phyloP scores from a whole-genome alignment of 1,140 invertebrate species.

The Campoletis sonorensis region DNA sequence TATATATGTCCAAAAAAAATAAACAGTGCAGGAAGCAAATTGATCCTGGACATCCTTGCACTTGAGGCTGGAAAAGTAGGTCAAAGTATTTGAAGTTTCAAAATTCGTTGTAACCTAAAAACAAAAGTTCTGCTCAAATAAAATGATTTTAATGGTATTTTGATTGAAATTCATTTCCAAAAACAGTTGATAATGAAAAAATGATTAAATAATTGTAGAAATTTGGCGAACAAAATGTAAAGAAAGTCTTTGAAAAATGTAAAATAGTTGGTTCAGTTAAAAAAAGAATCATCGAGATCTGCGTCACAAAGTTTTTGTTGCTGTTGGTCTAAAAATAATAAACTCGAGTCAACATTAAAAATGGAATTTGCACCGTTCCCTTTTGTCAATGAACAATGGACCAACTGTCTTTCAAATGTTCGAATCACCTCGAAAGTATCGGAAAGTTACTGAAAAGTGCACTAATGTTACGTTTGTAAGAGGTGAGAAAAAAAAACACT shows the following conservation, averaged over 20 bases:
- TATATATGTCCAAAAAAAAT: background rate
- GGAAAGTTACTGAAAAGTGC: background rate
- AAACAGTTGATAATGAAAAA: no score
- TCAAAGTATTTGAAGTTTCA: background rate
- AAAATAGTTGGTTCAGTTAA: background rate
- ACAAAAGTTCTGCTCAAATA: no score
- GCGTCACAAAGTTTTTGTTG: slow-evolving; percentile 14
- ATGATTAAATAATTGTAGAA: background rate
- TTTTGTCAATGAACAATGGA: slow-evolving; percentile 24
- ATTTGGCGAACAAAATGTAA: no score
- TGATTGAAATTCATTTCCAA: no score
- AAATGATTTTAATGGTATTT: no score
- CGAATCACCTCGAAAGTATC: background rate
- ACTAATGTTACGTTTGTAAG: slow-evolving; percentile 22
- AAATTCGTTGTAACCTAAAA: no score
- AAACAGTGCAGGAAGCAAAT: background rate
- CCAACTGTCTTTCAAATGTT: background rate
- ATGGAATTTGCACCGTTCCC: background rate
- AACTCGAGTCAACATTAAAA: background rate
- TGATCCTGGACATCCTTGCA: background rate
- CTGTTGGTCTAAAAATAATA: no score
- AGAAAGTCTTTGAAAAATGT: no score
- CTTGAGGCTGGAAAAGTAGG: background rate
- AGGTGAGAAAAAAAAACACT: slow-evolving; percentile 32
- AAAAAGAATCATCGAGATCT: slow-evolving; percentile 19